Evolutionary conservation across 2,888 invertebrate genomes (phyloP), one percentile per base, ranked within the genome.

Genomic region (Pheosia tremula): DNA sequence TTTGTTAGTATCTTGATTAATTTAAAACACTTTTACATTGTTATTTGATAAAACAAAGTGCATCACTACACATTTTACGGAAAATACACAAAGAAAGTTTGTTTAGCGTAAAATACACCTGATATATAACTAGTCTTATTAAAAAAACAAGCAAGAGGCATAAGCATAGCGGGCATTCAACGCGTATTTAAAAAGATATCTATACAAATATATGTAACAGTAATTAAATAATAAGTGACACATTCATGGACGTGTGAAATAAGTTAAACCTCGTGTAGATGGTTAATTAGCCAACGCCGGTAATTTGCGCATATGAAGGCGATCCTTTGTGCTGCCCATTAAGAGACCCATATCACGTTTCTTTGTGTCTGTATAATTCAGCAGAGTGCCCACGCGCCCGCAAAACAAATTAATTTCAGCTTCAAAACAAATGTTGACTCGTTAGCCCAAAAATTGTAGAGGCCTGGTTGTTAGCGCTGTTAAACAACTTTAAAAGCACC

Each of bases 261-360:
- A 63, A 59, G 59, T 56, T 56, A 60, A 59, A 63, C 45, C 65
- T 63, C 61, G 66, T 69, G 76, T 72, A 69, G 69, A 66, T 75
- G 72, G 73, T 75, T 87, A 88, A 89, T 87, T 87, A 87, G 82
- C 71, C 66, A 71, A 73, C 71, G 71, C 62, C 74, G 70, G 82
- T 86, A 87, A 89, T 89, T 87, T 79, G 74, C 82, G 83, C 82
- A 80, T 81, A 75, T 78, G 78, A 77, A 78, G 72, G 73, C 72
- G 65, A 74, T 79, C 86, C 87, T 88, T 88, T 89, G 87, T 87
- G 78, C 75, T 75, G 76, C 74, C 81, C 83, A 84, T 88, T 89
- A 86, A 79, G 77, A 80, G 81, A 89, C 88, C 88, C 89, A 86
- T 86, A 87, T 89, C 90, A 90, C 86, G 87, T 86, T 86, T 87